A percentile compares a stretch with the other conserved stretches of the same genome.
phyloP scores from a whole-genome alignment of 2,113 vertebrate species.

The Nicator chloris region DNA sequence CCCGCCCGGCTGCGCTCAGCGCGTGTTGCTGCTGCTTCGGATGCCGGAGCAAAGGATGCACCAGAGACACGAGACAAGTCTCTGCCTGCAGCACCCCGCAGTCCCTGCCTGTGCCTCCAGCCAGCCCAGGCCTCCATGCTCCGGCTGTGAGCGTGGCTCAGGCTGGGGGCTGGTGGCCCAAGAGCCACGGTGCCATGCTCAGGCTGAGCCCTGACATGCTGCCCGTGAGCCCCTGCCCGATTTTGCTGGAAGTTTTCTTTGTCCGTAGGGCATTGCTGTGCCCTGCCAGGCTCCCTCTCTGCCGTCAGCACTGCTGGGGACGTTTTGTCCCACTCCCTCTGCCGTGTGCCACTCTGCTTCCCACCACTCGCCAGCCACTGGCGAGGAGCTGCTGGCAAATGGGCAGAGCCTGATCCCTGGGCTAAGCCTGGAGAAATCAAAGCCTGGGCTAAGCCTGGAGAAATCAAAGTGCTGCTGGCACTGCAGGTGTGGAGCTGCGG shows the following conservation, averaged over 20 bases:
- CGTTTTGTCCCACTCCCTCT: neutral
- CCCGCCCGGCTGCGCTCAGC: neutral
- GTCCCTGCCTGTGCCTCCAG: neutral
- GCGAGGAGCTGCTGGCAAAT: rapidly evolving
- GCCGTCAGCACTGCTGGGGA: neutral
- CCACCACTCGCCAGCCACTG: rapidly evolving
- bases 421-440: neutral
- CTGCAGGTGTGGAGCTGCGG: rapidly evolving
- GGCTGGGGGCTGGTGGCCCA: neutral
- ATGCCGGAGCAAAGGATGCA: neutral
- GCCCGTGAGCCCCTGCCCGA: neutral
- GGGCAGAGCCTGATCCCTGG: neutral
- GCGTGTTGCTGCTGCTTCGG: neutral
- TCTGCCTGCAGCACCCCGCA: neutral
- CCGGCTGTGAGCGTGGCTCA: rapidly evolving
- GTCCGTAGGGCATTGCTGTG: neutral
- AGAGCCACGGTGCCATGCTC: neutral
- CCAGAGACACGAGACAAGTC: neutral
- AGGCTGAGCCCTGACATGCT: neutral
- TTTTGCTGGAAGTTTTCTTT: neutral
- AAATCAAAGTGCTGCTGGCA: neutral
- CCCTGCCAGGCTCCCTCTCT: neutral
- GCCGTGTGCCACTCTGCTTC: neutral
- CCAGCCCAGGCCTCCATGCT: neutral
- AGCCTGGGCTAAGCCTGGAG: neutral